Evolutionary conservation across 64 coral and sea anemone genomes (phyloP), one percentile per base, ranked within the genome.

Genomic region (Actinia equina): DNA sequence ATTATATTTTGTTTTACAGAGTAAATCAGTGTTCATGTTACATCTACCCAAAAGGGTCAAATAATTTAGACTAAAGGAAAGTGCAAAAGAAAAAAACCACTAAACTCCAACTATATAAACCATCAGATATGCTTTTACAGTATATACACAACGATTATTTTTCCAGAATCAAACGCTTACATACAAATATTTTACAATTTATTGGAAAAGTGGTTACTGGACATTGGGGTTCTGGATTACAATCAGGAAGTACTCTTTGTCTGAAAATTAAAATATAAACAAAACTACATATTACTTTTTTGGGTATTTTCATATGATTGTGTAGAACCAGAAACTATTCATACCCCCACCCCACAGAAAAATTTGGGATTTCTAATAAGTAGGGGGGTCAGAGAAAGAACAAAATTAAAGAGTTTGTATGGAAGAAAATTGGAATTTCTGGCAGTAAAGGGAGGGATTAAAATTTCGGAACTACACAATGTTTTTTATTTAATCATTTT

Each of bases 191-290:
- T 74, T 74, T 74, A 74, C 69, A 42, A 74, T 37, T n/a, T 30
- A 74, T 74, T 74, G 69, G 25, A 79, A 5, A 63, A 60, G 45
- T 43, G 26, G 45, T 83, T 86, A 91, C 79, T 91, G 89, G n/a
- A 71, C 78, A 22, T 65, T 84, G 44, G 94, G 94, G 71, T 96
- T 90, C 82, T 96, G 94, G 86, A 96, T 96, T 20, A 96, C 94
- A 15, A 96, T 93, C 71, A 96, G 61, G 27, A 93, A 63, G 77
- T 96, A 96, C 52, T 96, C 94, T 84, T 93, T 96, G 59, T 96
- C 94, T 96, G 85, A n/a, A 59, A 93, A 90, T 2, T 16, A 14
- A 74, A n/a, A n/a, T n/a, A n/a, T n/a, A 74, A 74, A 74, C 5
- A 13, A 30, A 30, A 74, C 12, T 7, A 30, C 11, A 14, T 27